Evolutionary conservation across 2,888 invertebrate genomes (phyloP).

Genomic region (Leucoma salicis): DNA sequence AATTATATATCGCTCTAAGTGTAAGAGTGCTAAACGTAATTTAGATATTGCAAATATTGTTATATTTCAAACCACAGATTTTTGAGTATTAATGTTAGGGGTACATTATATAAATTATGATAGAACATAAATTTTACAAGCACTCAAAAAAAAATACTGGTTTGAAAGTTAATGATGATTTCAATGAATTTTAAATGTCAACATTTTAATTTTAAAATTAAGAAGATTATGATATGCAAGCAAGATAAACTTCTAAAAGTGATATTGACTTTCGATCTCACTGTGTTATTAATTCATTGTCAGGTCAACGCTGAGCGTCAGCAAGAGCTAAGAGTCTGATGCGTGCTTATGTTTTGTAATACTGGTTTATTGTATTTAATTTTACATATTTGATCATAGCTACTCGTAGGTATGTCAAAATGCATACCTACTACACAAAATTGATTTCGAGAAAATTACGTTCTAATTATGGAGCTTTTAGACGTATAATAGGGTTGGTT

Average conservation of each 20-base stretch:
- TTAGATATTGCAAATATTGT: no score
- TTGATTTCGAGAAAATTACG: no score
- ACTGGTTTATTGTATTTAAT: neutral
- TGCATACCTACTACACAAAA: no score
- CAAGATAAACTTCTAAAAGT: conserved; percentile 15
- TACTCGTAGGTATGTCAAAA: no score
- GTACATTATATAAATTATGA: neutral
- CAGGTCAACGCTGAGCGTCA: conserved; percentile 32
- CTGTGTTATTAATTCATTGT: conserved; percentile 16
- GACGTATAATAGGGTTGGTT: no score
- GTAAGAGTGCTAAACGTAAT: no score
- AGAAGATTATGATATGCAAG: conserved; percentile 1
- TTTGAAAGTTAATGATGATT: neutral
- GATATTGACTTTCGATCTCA: conserved; percentile 26
- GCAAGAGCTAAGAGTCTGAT: neutral
- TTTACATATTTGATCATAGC: no score
- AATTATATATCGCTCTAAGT: no score
- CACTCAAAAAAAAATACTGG: neutral
- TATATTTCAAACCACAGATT: no score
- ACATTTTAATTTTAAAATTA: neutral
- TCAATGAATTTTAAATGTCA: neutral
- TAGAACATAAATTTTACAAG: neutral
- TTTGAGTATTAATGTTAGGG: no score
- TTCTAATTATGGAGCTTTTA: no score
- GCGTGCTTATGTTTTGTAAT: neutral